Evolutionary conservation across 2,888 invertebrate genomes (phyloP).

Genomic region (Drosophila aldrichi): DNA sequence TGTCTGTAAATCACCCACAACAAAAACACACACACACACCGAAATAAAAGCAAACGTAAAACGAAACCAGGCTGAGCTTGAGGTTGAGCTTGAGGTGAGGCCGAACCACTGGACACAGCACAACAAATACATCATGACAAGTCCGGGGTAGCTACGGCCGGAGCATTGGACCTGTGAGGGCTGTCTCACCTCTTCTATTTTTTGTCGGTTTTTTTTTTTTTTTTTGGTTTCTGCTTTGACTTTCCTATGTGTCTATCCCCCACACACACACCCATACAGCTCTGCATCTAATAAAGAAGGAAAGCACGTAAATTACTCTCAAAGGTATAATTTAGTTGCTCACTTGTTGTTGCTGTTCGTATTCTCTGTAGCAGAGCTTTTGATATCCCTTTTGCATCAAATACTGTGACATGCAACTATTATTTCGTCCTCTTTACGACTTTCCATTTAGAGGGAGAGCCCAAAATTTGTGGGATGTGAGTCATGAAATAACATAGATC

Average conservation of each 20-base stretch:
- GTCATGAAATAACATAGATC: neutral
- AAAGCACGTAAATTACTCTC: conserved; percentile 82
- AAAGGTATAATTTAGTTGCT: conserved; percentile 80
- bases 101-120: conserved; percentile 26
- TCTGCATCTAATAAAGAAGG: conserved; percentile 73
- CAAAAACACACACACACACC: conserved; percentile 32
- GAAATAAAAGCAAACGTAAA: conserved; percentile 35
- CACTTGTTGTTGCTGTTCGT: conserved; percentile 37
- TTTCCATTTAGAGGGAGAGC: conserved; percentile 20
- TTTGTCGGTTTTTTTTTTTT: conserved; percentile 9
- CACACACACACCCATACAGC: conserved; percentile 8
- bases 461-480: neutral
- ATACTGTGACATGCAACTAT: conserved; percentile 54
- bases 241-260: conserved; percentile 30
- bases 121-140: conserved; percentile 71
- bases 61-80: conserved; percentile 37
- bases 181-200: conserved; percentile 36
- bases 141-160: conserved; percentile 25
- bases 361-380: conserved; percentile 37
- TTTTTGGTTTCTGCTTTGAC: conserved; percentile 25
- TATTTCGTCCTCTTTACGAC: conserved; percentile 23
- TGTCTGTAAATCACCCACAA: conserved; percentile 79
- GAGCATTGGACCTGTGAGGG: conserved; percentile 7
- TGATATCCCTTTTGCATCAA: conserved; percentile 58
- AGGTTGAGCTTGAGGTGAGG: conserved; percentile 20